A percentile compares a stretch with the other conserved stretches of the same genome.
Conservation (phyloP, 2,113 vertebrate species). For the Astatotilapia flaviijosephi region DNA sequence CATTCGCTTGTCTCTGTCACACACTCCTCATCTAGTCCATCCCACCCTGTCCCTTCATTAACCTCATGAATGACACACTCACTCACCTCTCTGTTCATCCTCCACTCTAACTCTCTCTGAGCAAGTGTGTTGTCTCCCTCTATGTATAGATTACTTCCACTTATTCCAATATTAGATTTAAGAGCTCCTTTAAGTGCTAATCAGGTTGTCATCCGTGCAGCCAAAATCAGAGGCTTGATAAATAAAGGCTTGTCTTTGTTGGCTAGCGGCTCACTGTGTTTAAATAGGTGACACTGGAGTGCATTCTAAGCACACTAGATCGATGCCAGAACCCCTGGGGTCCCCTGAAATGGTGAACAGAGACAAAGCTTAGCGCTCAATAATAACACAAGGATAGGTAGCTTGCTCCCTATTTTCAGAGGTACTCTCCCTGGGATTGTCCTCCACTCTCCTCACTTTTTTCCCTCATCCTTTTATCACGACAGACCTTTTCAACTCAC, state of each 20-base stretch:
- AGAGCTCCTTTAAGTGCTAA: constrained; percentile 67
- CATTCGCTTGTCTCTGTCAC: constrained; percentile 3
- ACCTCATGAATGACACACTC: constrained; percentile 45
- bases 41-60: constrained; percentile 26
- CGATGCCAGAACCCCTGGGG: constrained; percentile 70
- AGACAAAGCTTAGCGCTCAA: constrained; percentile 69
- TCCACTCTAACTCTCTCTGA: constrained; percentile 26
- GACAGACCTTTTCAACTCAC: constrained; percentile 19
- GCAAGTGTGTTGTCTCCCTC: constrained; percentile 6
- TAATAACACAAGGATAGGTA: constrained; percentile 58
- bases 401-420: constrained; percentile 55
- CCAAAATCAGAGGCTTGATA: constrained; percentile 65
- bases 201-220: constrained; percentile 69
- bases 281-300: constrained; percentile 70
- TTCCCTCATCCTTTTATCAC: constrained; percentile 2
- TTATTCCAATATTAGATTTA: constrained; percentile 57
- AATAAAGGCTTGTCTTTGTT: constrained; percentile 67
- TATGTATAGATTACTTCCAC: constrained; percentile 34
- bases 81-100: constrained; percentile 37
- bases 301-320: constrained; percentile 63
- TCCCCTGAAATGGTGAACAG: constrained; percentile 61
- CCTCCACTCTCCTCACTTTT: constrained; percentile 13
- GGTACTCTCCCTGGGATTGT: constrained; percentile 29
- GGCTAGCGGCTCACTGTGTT: constrained; percentile 53
- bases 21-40: not conserved